Base-by-base conservation (phyloP, 1,140 invertebrate genomes). In the Danaus melanippus region DNA sequence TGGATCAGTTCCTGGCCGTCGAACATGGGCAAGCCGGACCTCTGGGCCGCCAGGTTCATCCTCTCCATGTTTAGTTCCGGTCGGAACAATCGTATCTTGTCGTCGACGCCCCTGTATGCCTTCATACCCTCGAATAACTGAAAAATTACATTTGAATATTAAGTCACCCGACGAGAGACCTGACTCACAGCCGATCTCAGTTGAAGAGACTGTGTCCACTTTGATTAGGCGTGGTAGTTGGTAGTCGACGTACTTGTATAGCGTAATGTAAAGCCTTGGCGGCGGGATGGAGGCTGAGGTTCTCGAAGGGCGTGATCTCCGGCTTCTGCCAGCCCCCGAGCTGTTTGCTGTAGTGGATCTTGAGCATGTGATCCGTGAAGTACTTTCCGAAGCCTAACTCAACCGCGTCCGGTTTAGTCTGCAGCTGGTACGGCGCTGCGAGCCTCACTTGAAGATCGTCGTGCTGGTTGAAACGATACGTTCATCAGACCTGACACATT, bases 41-140 rank as follows among this genome's bases (percentile, higher is more conserved):
- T 89, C 55, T 91, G 74, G 5, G 98, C 96, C 10, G 97, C 94
- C 45, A 87, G 72, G 66, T 96, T 93, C 95, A 99, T 96, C 62
- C 98, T 89, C 56, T 92, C 90, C 94, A 99, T 97, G 81, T 99
- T 99, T 69, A 97, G 87, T 43, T 98, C 93, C 4, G 98, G 98
- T 52, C 98, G 91, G 85, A 99, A 99, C 60, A 99, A 84, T 64
- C 97, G 89, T 52, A 99, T 96, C 88, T 94, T 94, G 47, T 94
- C 94, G 87, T 99, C 97, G 6, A 91, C 89, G n/a, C 97, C 96
- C 74, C 96, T 90, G 79, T 96, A 99, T 0, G 97, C 97, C 88
- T 99, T 99, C 92, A 99, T 92, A 46, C 98, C 98, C 92, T 99
- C 98, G 77, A 99, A 99, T 54, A 99, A 87, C 96, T 99, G 86